Evolutionary conservation across 1,140 invertebrate species (phyloP).

Genomic region (Papilio machaon): DNA sequence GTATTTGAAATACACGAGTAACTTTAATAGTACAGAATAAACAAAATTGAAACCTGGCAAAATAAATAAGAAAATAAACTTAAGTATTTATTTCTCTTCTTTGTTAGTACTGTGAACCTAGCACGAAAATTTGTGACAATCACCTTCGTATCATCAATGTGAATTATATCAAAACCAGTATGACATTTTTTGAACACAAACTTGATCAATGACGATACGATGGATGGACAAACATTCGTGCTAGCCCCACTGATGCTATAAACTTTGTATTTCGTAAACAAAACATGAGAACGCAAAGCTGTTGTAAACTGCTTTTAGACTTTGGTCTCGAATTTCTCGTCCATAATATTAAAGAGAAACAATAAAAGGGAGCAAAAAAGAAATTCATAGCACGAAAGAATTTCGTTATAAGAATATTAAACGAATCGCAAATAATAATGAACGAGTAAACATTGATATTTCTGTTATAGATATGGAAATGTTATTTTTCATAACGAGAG

Average conservation of each 20-base stretch:
- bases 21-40: background rate
- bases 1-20: background rate
- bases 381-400: slow-evolving; percentile 22
- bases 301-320: slow-evolving; percentile 18
- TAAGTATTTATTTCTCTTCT: background rate
- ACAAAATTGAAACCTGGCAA: background rate
- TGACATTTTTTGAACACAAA: too few relatives aligned
- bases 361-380: background rate
- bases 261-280: background rate
- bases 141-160: too few relatives aligned
- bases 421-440: slow-evolving; percentile 14
- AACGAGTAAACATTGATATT: slow-evolving; percentile 22
- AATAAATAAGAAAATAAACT: background rate
- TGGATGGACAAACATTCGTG: too few relatives aligned
- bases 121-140: too few relatives aligned
- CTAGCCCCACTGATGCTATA: background rate
- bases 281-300: background rate
- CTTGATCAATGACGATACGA: too few relatives aligned
- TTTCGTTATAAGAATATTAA: slow-evolving; percentile 1
- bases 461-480: slow-evolving; percentile 19
- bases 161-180: too few relatives aligned
- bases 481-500: slow-evolving; percentile 1
- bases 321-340: slow-evolving; percentile 11
- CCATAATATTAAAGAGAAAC: slow-evolving; percentile 21
- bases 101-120: too few relatives aligned